Conservation (phyloP, 2,888 invertebrate genomes). For the Polyommatus icarus region DNA sequence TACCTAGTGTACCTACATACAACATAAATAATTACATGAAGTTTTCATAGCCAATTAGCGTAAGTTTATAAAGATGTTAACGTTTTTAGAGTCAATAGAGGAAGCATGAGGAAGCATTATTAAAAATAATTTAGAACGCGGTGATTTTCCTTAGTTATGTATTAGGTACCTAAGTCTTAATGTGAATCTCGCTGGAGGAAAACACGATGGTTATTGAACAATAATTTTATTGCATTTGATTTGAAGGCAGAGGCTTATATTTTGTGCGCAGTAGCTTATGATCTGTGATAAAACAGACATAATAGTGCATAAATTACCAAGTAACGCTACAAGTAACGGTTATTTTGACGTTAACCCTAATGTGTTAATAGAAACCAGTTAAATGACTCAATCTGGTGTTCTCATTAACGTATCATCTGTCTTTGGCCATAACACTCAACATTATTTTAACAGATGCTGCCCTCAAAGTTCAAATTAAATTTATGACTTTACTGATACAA, state of each 20-base stretch:
- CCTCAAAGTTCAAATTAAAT: neutral
- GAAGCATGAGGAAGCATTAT: too few relatives aligned
- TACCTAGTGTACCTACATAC: too few relatives aligned
- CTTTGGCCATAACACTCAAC: neutral
- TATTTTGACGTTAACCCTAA: neutral
- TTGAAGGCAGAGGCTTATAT: neutral
- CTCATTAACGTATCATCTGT: conserved; percentile 23
- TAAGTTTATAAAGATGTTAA: too few relatives aligned
- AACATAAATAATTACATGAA: too few relatives aligned
- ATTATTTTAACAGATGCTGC: conserved; percentile 20
- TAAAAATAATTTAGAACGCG: too few relatives aligned
- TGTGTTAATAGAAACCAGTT: conserved; percentile 5
- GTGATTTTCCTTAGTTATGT: too few relatives aligned
- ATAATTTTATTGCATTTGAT: neutral
- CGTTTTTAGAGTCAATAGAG: too few relatives aligned
- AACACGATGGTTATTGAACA: too few relatives aligned
- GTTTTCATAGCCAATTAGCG: too few relatives aligned
- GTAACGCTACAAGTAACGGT: neutral
- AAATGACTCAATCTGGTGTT: conserved; percentile 19
- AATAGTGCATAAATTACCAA: neutral
- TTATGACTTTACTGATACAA: neutral
- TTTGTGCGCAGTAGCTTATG: neutral
- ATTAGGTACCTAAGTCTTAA: too few relatives aligned
- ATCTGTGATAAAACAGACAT: neutral
- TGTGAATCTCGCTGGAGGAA: too few relatives aligned